phyloP scores from a whole-genome alignment of 2,888 invertebrate genomes.

The Scaeva pyrastri region DNA sequence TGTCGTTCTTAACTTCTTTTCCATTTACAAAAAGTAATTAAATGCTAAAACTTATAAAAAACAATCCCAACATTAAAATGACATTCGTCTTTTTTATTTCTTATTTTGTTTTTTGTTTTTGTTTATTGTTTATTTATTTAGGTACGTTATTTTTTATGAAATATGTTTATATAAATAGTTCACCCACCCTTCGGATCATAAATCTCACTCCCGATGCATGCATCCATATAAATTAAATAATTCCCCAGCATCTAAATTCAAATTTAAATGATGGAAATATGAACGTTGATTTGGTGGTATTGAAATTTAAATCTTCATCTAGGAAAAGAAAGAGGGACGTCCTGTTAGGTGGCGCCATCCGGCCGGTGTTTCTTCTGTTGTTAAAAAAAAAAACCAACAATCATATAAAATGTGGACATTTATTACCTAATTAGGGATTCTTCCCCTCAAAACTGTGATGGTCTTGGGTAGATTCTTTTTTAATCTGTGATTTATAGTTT shows the following conservation, averaged over 20 bases:
- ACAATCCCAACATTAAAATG: neutral
- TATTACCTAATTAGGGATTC: conserved; percentile 71
- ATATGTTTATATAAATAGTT: conserved; percentile 40
- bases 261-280: conserved; percentile 32
- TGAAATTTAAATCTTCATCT: conserved; percentile 45
- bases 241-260: neutral
- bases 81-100: neutral
- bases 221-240: neutral
- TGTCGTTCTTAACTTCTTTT: too few species aligned
- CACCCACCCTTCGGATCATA: conserved; percentile 21
- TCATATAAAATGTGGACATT: conserved; percentile 67
- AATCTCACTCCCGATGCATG: conserved; percentile 21
- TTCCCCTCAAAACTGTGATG: conserved; percentile 46
- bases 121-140: neutral
- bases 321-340: conserved; percentile 14
- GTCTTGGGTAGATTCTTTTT: conserved; percentile 43
- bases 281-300: conserved; percentile 10
- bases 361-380: conserved; percentile 41
- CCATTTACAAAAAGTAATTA: too few species aligned
- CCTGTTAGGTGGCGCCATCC: conserved; percentile 62
- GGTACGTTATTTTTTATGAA: conserved; percentile 30
- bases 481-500: conserved; percentile 64
- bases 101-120: too few species aligned
- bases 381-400: too few species aligned
- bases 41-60: neutral